Evolutionary conservation across 2,113 vertebrate genomes (phyloP).

Genomic region (Polyodon spathula): DNA sequence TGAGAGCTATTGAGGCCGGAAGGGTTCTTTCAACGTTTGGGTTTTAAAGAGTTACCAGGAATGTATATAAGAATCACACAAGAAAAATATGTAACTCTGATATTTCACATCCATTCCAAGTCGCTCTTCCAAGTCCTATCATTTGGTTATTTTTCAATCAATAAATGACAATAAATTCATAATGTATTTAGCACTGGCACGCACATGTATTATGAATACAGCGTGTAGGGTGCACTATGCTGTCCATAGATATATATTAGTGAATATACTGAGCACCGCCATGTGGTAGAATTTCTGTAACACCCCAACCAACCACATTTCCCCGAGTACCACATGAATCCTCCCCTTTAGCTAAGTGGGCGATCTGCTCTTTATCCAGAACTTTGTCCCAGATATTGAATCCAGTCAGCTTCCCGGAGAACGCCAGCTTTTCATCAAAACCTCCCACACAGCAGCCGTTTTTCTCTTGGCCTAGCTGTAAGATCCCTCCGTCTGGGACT

Average conservation of each 20-base stretch:
- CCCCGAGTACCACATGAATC: constrained; percentile 62
- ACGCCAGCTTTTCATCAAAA: constrained; percentile 64
- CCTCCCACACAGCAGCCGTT: constrained; percentile 63
- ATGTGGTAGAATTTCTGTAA: constrained; percentile 74
- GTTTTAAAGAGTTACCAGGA: too few species aligned
- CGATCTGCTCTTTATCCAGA: constrained; percentile 61
- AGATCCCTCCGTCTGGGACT: constrained; percentile 66
- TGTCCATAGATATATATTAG: constrained; percentile 32
- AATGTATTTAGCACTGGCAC: too few species aligned
- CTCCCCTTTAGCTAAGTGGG: constrained; percentile 33
- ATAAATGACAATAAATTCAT: too few species aligned
- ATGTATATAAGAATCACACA: too few species aligned
- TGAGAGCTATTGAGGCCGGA: too few species aligned
- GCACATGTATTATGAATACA: too few species aligned
- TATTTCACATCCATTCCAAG: too few species aligned
- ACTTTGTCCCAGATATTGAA: constrained; percentile 86
- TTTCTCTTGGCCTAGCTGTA: constrained; percentile 85
- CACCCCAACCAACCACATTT: constrained; percentile 81
- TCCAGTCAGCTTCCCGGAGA: constrained; percentile 80
- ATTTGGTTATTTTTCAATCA: too few species aligned
- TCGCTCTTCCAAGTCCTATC: too few species aligned
- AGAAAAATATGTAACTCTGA: too few species aligned
- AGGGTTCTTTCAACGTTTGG: too few species aligned
- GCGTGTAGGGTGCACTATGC: background rate
- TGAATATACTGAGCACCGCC: constrained; percentile 79